These are phyloP conservation scores for Cantharis nigra DNA, from an alignment of 2,888 invertebrate species.

Conservation along the genomic window DNA sequence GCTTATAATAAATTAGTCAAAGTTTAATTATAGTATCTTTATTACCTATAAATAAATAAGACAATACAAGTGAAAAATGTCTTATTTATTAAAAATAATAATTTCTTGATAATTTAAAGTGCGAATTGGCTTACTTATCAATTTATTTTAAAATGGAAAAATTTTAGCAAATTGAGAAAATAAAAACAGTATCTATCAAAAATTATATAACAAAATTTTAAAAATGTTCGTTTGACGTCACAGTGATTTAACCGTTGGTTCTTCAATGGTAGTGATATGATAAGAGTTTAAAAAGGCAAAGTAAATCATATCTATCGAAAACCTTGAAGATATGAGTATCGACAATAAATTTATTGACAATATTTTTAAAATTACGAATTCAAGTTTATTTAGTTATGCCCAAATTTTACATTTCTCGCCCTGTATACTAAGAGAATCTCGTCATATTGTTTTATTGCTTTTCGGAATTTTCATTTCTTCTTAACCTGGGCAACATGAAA, in stretches of 20 bases:
- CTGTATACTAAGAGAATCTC: too few relatives aligned
- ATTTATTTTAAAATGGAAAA: not conserved
- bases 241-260: not conserved
- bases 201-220: not conserved
- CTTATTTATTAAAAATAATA: not conserved
- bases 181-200: not conserved
- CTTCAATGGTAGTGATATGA: not conserved
- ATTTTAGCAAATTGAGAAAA: not conserved
- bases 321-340: not conserved
- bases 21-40: not conserved
- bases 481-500: too few relatives aligned
- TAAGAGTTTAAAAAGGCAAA: not conserved
- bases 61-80: not conserved
- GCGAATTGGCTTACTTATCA: too few relatives aligned
- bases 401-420: too few relatives aligned
- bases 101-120: too few relatives aligned
- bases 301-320: not conserved
- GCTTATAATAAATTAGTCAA: not conserved
- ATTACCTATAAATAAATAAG: not conserved
- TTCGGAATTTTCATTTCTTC: too few relatives aligned
- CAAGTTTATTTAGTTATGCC: too few relatives aligned
- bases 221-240: not conserved
- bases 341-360: not conserved
- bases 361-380: not conserved
- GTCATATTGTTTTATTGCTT: too few relatives aligned